Conservation (phyloP, 1,140 invertebrate species). For the Cheumatopsyche charites region DNA sequence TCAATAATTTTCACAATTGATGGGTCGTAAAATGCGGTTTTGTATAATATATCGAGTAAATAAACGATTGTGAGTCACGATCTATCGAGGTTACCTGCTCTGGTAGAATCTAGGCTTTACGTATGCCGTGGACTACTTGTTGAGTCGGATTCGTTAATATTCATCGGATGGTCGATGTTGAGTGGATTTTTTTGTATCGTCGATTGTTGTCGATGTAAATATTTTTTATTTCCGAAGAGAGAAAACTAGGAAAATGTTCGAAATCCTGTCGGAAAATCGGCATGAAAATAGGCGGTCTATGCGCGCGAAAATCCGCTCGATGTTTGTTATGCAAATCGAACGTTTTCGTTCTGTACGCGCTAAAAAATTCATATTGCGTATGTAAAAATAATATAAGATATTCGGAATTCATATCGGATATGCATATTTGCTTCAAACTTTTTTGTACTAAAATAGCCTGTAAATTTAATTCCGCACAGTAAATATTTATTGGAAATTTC, state of each 20-base stretch:
- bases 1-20: not conserved
- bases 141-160: slow-evolving; percentile 26
- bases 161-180: slow-evolving; percentile 10
- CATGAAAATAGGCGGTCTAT: slow-evolving; percentile 2
- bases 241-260: not conserved
- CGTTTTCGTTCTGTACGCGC: slow-evolving; percentile 4
- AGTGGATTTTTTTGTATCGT: not conserved
- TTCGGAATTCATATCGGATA: not conserved
- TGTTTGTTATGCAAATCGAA: slow-evolving; percentile 11
- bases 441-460: too few relatives aligned
- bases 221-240: not conserved
- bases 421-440: too few relatives aligned
- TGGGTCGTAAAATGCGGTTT: not conserved
- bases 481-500: too few relatives aligned
- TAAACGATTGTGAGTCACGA: slow-evolving; percentile 9
- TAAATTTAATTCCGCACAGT: too few relatives aligned
- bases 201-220: not conserved
- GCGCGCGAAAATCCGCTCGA: slow-evolving; percentile 9
- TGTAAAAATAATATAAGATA: not conserved
- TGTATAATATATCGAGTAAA: not conserved
- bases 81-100: slow-evolving; percentile 21
- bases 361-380: slow-evolving; percentile 13
- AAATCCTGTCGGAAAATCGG: slow-evolving; percentile 4
- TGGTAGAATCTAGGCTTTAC: slow-evolving; percentile 2
- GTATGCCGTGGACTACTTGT: slow-evolving; percentile 20